Conservation (phyloP, 2,797 vertebrate genomes). For the Clarias pachynema region DNA sequence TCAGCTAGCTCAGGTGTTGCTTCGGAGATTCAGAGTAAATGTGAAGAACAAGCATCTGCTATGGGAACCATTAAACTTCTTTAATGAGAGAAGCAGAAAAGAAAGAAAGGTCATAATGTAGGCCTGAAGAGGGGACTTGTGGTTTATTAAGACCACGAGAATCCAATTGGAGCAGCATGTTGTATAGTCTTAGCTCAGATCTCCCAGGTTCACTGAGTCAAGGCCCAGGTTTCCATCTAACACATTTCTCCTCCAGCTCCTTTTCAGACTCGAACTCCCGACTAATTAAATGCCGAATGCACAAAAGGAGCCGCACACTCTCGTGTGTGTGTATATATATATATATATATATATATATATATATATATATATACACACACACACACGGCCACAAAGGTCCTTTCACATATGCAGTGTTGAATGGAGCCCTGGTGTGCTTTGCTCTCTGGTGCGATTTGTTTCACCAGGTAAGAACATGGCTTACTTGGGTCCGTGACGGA, state of each 20-base stretch:
- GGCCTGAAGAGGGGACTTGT: slow-evolving; percentile 20
- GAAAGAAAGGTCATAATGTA: slow-evolving; percentile 1
- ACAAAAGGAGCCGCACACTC: background rate
- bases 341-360: too few relatives aligned
- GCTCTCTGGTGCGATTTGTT: background rate
- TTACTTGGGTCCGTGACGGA: background rate
- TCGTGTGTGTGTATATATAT: slow-evolving; percentile 3
- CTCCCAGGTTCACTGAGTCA: slow-evolving; percentile 32
- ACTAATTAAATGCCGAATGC: slow-evolving; percentile 42
- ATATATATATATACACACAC: background rate
- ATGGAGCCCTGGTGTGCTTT: background rate
- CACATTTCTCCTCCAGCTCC: slow-evolving; percentile 15
- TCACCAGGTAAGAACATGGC: background rate
- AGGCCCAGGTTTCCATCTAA: slow-evolving; percentile 31
- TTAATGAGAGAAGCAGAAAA: slow-evolving; percentile 4
- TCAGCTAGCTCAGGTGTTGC: background rate
- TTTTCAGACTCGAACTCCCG: background rate
- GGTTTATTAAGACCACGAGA: slow-evolving; percentile 49
- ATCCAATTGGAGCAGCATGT: slow-evolving; percentile 37
- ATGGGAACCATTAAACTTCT: background rate
- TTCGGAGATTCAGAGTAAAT: background rate
- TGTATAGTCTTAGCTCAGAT: slow-evolving; percentile 30
- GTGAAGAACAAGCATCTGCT: background rate
- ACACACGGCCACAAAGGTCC: too few relatives aligned
- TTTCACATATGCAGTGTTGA: background rate